phyloP scores from a whole-genome alignment of 2,888 invertebrate species.

The Drosophila sordidula region DNA sequence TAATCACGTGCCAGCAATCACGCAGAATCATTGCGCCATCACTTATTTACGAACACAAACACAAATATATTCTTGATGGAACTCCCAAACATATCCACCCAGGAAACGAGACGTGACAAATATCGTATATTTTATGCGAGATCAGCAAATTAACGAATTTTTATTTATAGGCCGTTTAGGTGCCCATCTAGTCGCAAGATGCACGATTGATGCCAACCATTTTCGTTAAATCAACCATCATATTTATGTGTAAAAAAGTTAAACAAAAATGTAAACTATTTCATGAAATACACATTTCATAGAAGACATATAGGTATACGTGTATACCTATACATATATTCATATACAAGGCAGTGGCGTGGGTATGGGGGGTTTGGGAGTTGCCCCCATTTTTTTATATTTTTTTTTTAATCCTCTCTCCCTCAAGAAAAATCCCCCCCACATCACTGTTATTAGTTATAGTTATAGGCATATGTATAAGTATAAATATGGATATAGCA shows the following conservation, averaged over 20 bases:
- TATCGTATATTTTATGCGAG: constrained; percentile 25
- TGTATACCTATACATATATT: too few relatives aligned
- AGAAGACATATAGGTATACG: background rate
- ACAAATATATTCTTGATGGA: background rate
- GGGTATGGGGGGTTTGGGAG: too few relatives aligned
- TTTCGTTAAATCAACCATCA: background rate
- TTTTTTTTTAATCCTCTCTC: too few relatives aligned
- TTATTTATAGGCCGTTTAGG: constrained; percentile 23
- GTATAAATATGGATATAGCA: background rate
- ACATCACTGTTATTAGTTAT: too few relatives aligned
- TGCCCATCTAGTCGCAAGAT: background rate
- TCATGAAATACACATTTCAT: background rate
- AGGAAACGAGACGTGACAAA: constrained; percentile 39
- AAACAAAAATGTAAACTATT: too few relatives aligned
- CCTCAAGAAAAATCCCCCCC: too few relatives aligned
- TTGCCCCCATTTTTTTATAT: too few relatives aligned
- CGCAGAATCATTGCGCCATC: constrained; percentile 72
- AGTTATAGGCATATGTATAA: too few relatives aligned
- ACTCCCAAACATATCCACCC: constrained; percentile 10
- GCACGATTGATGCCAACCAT: background rate
- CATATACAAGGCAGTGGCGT: too few relatives aligned
- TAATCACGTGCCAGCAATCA: constrained; percentile 67
- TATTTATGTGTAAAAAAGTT: too few relatives aligned
- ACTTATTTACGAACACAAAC: constrained; percentile 56
- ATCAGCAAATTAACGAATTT: constrained; percentile 31